A percentile compares a stretch with the other conserved stretches of the same genome.
phyloP scores from a whole-genome alignment of 2,113 vertebrate species.

The Mixornis gularis region DNA sequence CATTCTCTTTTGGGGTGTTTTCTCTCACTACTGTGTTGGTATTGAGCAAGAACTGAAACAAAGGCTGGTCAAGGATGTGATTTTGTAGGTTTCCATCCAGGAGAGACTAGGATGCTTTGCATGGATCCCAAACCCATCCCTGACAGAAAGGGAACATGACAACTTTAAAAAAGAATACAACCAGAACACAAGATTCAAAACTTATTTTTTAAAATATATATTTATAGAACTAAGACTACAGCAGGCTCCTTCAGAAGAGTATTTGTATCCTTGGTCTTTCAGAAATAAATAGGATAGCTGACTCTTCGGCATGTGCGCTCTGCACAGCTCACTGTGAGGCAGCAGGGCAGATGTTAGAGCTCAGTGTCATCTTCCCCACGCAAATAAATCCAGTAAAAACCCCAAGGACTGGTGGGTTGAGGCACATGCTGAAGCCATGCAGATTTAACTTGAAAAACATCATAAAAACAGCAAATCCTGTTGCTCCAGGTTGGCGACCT shows the following conservation, averaged over 20 bases:
- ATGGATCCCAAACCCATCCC: neutral
- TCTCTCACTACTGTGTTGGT: neutral
- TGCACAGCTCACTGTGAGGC: neutral
- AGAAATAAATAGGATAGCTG: neutral
- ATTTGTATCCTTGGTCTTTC: neutral
- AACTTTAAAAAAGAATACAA: neutral
- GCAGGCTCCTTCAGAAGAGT: neutral
- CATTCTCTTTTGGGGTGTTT: neutral
- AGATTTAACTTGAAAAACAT: neutral
- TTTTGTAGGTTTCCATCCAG: neutral
- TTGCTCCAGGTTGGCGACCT: neutral
- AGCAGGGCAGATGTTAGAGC: neutral
- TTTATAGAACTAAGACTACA: neutral
- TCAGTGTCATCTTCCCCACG: neutral
- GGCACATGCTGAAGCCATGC: neutral
- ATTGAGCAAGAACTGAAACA: neutral
- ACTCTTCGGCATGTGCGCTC: neutral
- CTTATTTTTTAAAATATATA: neutral
- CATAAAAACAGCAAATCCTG: neutral
- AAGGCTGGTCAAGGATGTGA: neutral
- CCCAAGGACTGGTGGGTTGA: rapidly evolving
- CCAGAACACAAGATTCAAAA: neutral
- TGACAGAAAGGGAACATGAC: rapidly evolving
- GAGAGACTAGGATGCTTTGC: neutral
- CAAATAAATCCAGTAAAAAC: neutral